Evolutionary conservation across 2,797 vertebrate genomes (phyloP).

Genomic region (Adrianichthys oophorus): DNA sequence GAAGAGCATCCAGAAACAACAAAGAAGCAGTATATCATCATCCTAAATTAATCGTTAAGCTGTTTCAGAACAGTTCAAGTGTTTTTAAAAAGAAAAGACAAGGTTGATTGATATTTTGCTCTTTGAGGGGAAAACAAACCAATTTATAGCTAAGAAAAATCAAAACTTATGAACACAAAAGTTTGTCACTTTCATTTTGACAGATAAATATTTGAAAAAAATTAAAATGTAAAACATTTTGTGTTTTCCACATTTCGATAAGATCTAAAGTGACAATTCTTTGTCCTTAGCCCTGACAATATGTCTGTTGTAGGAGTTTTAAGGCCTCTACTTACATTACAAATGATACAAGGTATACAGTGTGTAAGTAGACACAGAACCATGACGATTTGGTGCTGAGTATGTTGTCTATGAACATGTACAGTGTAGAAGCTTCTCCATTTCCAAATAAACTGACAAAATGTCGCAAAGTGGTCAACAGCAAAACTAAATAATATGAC

Average conservation of each 20-base stretch:
- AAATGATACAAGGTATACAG: slow-evolving; percentile 48
- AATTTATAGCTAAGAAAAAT: slow-evolving; percentile 43
- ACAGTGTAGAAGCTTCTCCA: slow-evolving; percentile 16
- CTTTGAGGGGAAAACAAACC: slow-evolving; percentile 35
- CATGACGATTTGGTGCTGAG: slow-evolving; percentile 40
- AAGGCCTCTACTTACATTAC: slow-evolving; percentile 75
- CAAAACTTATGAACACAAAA: slow-evolving; percentile 14
- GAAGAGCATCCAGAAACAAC: slow-evolving; percentile 29
- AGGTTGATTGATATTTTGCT: not conserved
- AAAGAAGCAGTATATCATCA: slow-evolving; percentile 17
- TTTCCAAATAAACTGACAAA: slow-evolving; percentile 25
- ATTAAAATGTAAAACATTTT: slow-evolving; percentile 38
- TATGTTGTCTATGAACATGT: slow-evolving; percentile 31
- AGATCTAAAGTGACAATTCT: slow-evolving; percentile 45
- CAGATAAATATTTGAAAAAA: slow-evolving; percentile 34
- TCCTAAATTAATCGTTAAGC: slow-evolving; percentile 35
- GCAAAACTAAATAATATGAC: slow-evolving; percentile 17
- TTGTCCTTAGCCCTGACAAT: slow-evolving; percentile 58
- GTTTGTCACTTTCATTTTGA: slow-evolving; percentile 8
- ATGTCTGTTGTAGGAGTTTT: slow-evolving; percentile 47
- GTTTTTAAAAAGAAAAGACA: slow-evolving; percentile 28
- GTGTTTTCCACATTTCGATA: slow-evolving; percentile 46
- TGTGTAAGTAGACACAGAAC: slow-evolving; percentile 36
- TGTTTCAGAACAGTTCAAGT: slow-evolving; percentile 37
- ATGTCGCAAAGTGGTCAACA: slow-evolving; percentile 23